phyloP scores from a whole-genome alignment of 2,797 vertebrate genomes.

The Chelidonichthys spinosus region DNA sequence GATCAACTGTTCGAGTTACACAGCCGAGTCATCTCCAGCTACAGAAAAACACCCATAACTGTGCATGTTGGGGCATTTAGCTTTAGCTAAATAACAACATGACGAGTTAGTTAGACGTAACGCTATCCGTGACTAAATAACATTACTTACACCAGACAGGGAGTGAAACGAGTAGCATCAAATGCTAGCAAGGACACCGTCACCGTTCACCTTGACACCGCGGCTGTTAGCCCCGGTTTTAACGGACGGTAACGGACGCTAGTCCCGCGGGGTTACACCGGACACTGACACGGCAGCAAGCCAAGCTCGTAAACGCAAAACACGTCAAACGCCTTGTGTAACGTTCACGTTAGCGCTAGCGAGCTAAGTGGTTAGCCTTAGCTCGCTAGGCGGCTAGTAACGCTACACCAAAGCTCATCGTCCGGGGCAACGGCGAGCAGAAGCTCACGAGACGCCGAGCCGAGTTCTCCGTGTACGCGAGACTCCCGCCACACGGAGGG shows the following conservation, averaged over 20 bases:
- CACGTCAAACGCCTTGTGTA: constrained; percentile 10
- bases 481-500: neutral
- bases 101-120: too few species aligned
- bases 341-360: constrained; percentile 49
- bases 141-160: constrained; percentile 14
- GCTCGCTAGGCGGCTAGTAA: constrained; percentile 45
- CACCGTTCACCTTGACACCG: constrained; percentile 7
- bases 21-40: too few species aligned
- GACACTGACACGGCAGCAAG: constrained; percentile 45
- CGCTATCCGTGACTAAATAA: neutral
- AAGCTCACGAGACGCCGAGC: constrained; percentile 1
- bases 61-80: too few species aligned
- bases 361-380: constrained; percentile 11
- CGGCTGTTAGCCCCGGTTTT: neutral
- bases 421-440: constrained; percentile 6
- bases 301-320: neutral
- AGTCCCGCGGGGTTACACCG: neutral
- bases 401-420: constrained; percentile 44
- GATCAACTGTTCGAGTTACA: too few species aligned
- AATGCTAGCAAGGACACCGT: constrained; percentile 48
- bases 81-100: too few species aligned
- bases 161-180: constrained; percentile 26
- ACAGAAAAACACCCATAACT: too few species aligned
- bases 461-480: neutral
- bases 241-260: neutral